Conservation (phyloP, 2,113 vertebrate species). For the Corythaixoides concolor region DNA sequence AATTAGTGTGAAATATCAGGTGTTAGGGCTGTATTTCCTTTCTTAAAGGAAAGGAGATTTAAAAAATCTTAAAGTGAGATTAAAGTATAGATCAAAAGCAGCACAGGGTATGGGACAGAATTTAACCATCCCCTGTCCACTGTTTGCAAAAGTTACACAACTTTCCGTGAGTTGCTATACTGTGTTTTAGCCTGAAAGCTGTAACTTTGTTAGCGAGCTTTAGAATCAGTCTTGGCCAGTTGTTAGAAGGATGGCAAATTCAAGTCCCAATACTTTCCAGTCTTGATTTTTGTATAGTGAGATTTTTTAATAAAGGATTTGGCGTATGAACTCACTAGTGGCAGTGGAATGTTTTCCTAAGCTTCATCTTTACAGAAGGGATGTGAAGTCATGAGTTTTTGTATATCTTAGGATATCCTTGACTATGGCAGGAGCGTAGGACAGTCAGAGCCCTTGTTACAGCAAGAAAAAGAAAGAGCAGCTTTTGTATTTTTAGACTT, state of each 20-base stretch:
- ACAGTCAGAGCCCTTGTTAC: background rate
- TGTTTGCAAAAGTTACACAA: background rate
- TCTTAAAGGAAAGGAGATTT: too few relatives aligned
- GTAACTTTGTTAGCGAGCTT: background rate
- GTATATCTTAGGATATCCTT: background rate
- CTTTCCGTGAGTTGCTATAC: background rate
- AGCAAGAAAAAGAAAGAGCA: background rate
- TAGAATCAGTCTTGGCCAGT: background rate
- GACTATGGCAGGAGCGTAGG: background rate
- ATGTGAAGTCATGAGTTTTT: background rate
- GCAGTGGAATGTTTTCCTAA: background rate
- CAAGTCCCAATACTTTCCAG: background rate
- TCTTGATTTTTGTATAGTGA: background rate
- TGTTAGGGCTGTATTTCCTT: background rate
- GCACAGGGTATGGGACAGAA: background rate
- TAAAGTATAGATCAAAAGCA: conserved; percentile 8
- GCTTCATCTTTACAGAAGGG: background rate
- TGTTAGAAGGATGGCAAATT: background rate
- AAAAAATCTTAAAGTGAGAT: too few relatives aligned
- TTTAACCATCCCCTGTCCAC: background rate
- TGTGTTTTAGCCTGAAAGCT: background rate
- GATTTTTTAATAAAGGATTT: background rate
- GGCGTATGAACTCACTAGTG: background rate
- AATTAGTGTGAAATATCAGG: background rate
- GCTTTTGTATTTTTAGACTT: background rate